phyloP scores from a whole-genome alignment of 1,140 invertebrate species.

The Ridgeia piscesae region DNA sequence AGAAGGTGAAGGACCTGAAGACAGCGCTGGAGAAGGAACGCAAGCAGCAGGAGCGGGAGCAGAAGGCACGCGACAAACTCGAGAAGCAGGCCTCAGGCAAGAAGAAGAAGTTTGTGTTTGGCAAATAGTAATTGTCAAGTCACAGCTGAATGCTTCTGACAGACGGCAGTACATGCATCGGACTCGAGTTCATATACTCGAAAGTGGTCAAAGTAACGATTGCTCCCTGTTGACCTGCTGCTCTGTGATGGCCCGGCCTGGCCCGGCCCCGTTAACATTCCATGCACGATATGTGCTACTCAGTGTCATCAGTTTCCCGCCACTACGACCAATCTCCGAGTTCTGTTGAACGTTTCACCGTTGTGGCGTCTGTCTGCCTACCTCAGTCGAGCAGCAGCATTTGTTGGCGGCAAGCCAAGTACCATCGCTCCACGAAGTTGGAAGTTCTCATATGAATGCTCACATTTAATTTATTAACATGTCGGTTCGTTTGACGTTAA shows the following conservation, averaged over 20 bases:
- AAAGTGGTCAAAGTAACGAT: background rate
- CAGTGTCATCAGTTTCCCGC: background rate
- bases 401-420: background rate
- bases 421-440: background rate
- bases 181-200: background rate
- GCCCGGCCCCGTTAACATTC: background rate
- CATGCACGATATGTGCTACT: background rate
- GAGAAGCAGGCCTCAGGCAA: constrained; percentile 24
- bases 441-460: background rate
- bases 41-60: constrained; percentile 71
- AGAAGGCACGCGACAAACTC: constrained; percentile 65
- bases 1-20: constrained; percentile 84
- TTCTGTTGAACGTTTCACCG: background rate
- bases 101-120: constrained; percentile 28
- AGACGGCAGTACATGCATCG: background rate
- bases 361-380: background rate
- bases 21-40: constrained; percentile 73
- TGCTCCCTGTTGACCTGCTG: background rate
- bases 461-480: constrained; percentile 7
- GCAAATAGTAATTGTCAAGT: constrained; percentile 18
- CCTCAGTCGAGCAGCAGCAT: background rate
- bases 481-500: background rate
- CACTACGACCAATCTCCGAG: background rate
- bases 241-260: background rate
- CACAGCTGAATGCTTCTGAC: background rate